These are phyloP conservation scores for Peromyscus leucopus DNA, from an alignment of 2,113 vertebrate genomes.

Conservation along the genomic window DNA sequence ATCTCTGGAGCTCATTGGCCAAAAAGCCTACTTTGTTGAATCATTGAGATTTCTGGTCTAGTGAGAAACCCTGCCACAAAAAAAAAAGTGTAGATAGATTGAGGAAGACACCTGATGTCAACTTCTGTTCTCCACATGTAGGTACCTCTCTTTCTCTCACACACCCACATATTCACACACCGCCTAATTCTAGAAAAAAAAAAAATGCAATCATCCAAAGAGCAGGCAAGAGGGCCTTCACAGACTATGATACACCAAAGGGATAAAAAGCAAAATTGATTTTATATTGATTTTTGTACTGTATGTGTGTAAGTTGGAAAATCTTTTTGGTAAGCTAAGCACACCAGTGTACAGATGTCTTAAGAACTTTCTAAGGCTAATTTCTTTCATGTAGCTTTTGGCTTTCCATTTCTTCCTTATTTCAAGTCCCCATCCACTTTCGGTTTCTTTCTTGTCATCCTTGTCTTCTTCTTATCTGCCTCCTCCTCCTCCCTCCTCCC, in stretches of 20 bases:
- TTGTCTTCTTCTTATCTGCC: conserved; percentile 86
- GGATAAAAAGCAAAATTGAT: conserved; percentile 60
- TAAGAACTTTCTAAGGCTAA: conserved; percentile 84
- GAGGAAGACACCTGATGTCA: neutral
- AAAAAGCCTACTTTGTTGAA: neutral
- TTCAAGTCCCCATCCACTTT: conserved; percentile 93
- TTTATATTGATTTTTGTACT: conserved; percentile 25
- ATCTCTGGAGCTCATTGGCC: neutral
- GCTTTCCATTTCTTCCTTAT: conserved; percentile 98
- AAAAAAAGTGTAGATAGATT: neutral
- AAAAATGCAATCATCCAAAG: neutral
- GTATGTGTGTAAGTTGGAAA: neutral
- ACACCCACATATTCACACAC: neutral
- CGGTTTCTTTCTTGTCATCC: conserved; percentile 90
- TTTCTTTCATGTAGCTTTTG: conserved; percentile 99
- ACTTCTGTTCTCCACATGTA: neutral
- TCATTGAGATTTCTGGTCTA: neutral
- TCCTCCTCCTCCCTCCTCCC: neutral
- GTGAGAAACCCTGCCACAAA: neutral
- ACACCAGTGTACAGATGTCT: neutral
- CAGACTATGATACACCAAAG: neutral
- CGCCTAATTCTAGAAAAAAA: neutral
- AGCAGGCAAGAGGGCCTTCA: conserved; percentile 32
- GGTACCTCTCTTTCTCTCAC: neutral
- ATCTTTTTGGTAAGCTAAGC: neutral